A percentile compares a stretch with the other conserved stretches of the same genome.
Evolutionary conservation across 64 coral and sea anemone species (phyloP).

Genomic region (Actinia tenebrosa): DNA sequence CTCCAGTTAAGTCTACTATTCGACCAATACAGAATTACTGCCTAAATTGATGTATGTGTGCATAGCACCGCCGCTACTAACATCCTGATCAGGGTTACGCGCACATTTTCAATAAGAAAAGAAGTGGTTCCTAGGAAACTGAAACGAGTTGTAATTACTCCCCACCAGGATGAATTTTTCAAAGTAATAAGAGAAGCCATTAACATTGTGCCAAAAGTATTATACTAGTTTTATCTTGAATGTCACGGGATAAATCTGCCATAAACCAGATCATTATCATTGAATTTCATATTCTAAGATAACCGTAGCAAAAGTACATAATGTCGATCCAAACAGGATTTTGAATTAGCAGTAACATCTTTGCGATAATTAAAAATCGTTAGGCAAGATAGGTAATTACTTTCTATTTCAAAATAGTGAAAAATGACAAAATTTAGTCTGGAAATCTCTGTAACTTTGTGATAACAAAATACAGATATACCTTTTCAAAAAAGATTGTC

Average conservation of each 20-base stretch:
- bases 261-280: neutral
- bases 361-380: neutral
- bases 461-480: no score
- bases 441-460: no score
- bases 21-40: neutral
- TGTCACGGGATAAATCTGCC: neutral
- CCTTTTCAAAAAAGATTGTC: no score
- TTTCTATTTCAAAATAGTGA: neutral
- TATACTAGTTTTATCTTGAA: neutral
- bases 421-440: neutral
- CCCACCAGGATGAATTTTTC: neutral
- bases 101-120: neutral
- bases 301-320: neutral
- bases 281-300: neutral
- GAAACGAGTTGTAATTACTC: constrained; percentile 2
- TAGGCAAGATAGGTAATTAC: neutral
- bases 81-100: neutral
- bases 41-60: neutral
- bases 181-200: neutral
- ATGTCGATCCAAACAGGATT: neutral
- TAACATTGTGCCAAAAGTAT: neutral
- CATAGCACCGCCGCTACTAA: neutral
- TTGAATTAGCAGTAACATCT: neutral
- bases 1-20: neutral
- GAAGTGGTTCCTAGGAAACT: neutral